These are phyloP conservation scores for Xestia xanthographa DNA, from an alignment of 2,888 invertebrate species.

Conservation along the genomic window DNA sequence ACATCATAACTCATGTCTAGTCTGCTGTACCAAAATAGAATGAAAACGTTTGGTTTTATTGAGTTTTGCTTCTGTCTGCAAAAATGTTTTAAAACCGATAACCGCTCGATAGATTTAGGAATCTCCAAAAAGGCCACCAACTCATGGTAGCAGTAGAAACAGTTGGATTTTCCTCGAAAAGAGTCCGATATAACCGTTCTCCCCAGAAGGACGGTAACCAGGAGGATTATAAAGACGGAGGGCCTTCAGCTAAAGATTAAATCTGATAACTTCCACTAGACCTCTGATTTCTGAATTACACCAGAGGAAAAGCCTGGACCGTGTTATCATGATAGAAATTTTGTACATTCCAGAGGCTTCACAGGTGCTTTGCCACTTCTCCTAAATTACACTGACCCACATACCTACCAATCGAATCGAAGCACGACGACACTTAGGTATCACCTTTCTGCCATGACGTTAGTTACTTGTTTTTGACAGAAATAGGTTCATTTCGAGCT, in stretches of 20 bases:
- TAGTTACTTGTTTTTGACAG: too few species aligned
- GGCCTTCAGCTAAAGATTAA: not conserved
- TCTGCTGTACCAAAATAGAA: slow-evolving; percentile 29
- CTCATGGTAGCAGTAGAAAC: not conserved
- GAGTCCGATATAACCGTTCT: not conserved
- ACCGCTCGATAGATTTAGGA: not conserved
- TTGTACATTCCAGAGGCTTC: not conserved
- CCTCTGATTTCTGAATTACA: not conserved
- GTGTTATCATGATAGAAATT: not conserved
- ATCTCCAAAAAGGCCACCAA: not conserved
- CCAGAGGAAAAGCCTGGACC: not conserved
- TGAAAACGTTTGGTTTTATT: slow-evolving; percentile 11
- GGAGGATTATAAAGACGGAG: not conserved
- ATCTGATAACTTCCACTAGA: not conserved
- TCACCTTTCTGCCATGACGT: not conserved
- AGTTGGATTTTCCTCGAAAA: not conserved
- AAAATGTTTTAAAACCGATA: slow-evolving; percentile 1
- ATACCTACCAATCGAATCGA: not conserved
- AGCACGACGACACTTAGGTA: not conserved
- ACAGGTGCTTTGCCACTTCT: not conserved
- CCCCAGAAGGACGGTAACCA: not conserved
- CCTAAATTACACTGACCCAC: not conserved
- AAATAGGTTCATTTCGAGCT: not conserved
- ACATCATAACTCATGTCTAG: slow-evolving; percentile 48
- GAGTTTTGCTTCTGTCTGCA: slow-evolving; percentile 46